Conservation (phyloP, 2,888 invertebrate genomes). For the Pasiphila rectangulata region DNA sequence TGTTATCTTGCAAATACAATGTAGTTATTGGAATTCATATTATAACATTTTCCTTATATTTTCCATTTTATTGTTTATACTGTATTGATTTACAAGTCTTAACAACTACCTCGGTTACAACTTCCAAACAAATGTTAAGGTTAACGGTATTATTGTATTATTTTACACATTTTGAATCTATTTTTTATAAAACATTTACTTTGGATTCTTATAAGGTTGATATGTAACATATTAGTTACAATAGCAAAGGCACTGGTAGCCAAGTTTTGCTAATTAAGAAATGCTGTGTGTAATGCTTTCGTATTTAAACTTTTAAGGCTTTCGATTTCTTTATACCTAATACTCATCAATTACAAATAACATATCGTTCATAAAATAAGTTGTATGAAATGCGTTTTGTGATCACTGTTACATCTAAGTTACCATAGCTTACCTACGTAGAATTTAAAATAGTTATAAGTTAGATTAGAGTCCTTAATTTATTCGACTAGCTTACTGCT, state of each 20-base stretch:
- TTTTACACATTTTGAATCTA: background rate
- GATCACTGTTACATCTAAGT: slow-evolving; percentile 57
- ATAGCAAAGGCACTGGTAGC: slow-evolving; percentile 51
- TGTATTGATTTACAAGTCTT: background rate
- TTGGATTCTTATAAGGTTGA: background rate
- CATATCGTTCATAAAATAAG: slow-evolving; percentile 65
- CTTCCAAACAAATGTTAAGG: slow-evolving; percentile 17
- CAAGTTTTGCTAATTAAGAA: slow-evolving; percentile 74
- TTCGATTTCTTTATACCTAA: slow-evolving; percentile 46
- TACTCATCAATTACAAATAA: slow-evolving; percentile 70
- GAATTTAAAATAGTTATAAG: slow-evolving; percentile 38
- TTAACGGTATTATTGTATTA: background rate
- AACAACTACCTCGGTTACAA: slow-evolving; percentile 22
- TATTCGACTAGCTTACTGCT: slow-evolving; percentile 39
- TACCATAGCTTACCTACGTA: slow-evolving; percentile 48
- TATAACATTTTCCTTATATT: background rate
- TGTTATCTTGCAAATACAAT: too few species aligned
- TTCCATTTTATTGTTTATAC: background rate
- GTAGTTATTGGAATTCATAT: background rate
- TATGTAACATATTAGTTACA: background rate
- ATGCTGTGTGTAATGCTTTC: slow-evolving; percentile 70
- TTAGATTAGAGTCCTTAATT: slow-evolving; percentile 45
- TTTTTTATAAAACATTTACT: background rate
- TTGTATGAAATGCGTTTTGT: slow-evolving; percentile 61
- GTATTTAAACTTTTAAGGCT: slow-evolving; percentile 43